phyloP scores from a whole-genome alignment of 2,113 vertebrate genomes.

The Glaucomys volans region DNA sequence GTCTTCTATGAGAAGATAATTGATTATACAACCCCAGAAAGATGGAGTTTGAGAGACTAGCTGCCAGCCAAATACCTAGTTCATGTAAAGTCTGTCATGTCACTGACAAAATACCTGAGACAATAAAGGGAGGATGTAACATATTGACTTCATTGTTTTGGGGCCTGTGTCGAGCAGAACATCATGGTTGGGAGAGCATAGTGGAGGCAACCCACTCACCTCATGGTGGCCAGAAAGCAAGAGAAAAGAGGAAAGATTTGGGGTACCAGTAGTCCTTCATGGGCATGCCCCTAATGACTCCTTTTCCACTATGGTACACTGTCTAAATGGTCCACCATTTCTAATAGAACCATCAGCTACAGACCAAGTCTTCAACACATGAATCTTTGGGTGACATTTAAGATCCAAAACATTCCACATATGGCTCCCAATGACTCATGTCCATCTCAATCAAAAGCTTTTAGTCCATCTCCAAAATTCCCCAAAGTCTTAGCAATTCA shows the following conservation, averaged over 20 bases:
- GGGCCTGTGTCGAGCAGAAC: neutral
- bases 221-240: too few species aligned
- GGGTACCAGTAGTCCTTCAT: neutral
- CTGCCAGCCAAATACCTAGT: slow-evolving; percentile 14
- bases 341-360: neutral
- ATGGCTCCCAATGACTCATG: neutral
- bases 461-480: neutral
- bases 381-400: neutral
- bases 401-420: neutral
- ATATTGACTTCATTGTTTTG: neutral
- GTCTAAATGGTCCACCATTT: neutral
- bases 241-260: neutral
- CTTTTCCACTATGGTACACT: neutral
- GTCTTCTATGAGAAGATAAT: slow-evolving; percentile 4
- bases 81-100: neutral
- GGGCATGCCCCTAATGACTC: too few species aligned
- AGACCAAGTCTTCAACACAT: too few species aligned
- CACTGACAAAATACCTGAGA: neutral
- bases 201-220: too few species aligned
- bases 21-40: neutral
- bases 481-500: neutral
- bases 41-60: neutral
- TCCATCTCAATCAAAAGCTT: neutral
- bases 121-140: neutral
- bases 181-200: neutral